Base-by-base conservation (phyloP, 2,113 vertebrate species). In the Rhegmatorhina hoffmannsi region DNA sequence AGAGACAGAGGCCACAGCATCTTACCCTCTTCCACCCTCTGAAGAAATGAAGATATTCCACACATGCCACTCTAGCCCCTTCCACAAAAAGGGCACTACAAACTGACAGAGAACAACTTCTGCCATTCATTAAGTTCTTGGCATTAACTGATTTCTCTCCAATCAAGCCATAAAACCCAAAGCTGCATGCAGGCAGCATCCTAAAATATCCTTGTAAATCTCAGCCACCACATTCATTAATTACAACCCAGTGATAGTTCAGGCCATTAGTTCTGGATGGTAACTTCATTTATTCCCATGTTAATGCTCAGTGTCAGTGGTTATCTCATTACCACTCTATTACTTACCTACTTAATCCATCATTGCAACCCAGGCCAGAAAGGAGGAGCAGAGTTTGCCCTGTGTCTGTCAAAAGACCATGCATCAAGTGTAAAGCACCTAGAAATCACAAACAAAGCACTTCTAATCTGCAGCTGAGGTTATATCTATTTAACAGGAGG, bases 221-320 rank as follows among this genome's bases (percentile, higher is more conserved):
- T 97, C 92, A 90, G 83, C 67, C 76, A 91, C 89, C 43, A 62
- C 78, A 68, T 96, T 95, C 95, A 98, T 98, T 98, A 98, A 98
- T 98, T 98, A 98, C 88, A 97, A 82, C 68, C 87, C 75, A 93
- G 91, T 63, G 91, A 95, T 89, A 93, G 89, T 91, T 95, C 95
- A 95, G 69, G 89, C 97, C 95, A 95, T 98, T 97, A 98, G 97
- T 97, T 98, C 96, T 97, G 95, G 96, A 92, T 97, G 94, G 97
- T 97, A 98, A 97, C 95, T 97, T 97, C 98, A 98, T 98, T 98
- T 97, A 97, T 98, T 94, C 92, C 88, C 92, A 93, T 17, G 90
- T 97, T 97, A 97, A 98, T 95, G 91, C 94, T 97, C 15, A 46
- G 88, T 97, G 97, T 97, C 97, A 83, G 81, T 96, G 93, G 96